These are phyloP conservation scores for Neodiprion fabricii DNA, from an alignment of 1,140 invertebrate species.

Conservation along the genomic window DNA sequence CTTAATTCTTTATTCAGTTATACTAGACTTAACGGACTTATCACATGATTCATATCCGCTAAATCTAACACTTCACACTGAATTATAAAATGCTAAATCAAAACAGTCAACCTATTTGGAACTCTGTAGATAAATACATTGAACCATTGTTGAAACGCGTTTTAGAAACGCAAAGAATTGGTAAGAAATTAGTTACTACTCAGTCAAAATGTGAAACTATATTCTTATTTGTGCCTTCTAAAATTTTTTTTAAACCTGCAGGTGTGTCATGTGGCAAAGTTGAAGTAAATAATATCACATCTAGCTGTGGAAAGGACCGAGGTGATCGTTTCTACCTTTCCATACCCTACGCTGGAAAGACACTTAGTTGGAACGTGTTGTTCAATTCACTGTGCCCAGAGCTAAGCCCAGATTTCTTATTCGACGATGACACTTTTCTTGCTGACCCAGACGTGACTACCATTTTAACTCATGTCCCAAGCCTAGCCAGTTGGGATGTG, in stretches of 20 bases:
- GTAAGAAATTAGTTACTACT: neutral
- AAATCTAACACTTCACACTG: neutral
- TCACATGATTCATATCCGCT: too few species aligned
- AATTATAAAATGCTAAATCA: neutral
- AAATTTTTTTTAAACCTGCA: conserved; percentile 9
- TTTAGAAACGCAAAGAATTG: neutral
- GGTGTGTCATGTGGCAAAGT: conserved; percentile 28
- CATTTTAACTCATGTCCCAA: conserved; percentile 61
- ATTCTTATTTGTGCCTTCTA: too few species aligned
- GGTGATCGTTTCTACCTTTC: conserved; percentile 51
- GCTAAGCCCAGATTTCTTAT: conserved; percentile 59
- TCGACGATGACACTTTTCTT: conserved; percentile 66
- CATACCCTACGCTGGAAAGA: conserved; percentile 52
- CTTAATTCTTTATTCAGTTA: too few species aligned
- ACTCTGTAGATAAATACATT: neutral
- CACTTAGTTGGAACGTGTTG: conserved; percentile 49
- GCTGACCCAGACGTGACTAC: conserved; percentile 58
- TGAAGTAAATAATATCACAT: conserved; percentile 25
- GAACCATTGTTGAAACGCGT: neutral
- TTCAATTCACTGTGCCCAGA: conserved; percentile 49
- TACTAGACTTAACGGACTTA: too few species aligned
- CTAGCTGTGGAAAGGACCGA: conserved; percentile 27
- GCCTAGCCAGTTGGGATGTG: conserved; percentile 64
- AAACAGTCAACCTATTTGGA: neutral
- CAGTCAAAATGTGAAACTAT: neutral